These are phyloP conservation scores for Phylloscopus whistleri DNA, from an alignment of 2,113 vertebrate species.

Conservation along the genomic window DNA sequence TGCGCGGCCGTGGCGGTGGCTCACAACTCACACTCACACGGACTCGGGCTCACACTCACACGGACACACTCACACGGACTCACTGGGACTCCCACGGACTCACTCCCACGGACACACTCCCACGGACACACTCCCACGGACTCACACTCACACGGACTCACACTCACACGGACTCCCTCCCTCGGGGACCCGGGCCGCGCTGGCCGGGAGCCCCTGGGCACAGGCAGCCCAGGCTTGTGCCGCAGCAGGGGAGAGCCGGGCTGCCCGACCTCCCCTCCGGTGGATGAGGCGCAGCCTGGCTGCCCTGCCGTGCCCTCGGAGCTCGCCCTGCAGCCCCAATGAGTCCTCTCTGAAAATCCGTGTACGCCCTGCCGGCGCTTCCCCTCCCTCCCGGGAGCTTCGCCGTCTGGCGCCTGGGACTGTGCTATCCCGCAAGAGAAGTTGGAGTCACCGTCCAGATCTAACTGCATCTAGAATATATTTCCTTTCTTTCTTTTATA, in stretches of 20 bases:
- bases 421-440: not conserved
- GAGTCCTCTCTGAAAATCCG: not conserved
- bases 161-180: not conserved
- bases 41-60: not conserved
- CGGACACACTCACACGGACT: not conserved
- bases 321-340: accelerated
- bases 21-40: too few relatives aligned
- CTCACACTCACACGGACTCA: not conserved
- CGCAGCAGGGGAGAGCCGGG: accelerated
- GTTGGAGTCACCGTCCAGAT: not conserved
- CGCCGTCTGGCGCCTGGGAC: not conserved
- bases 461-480: not conserved
- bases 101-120: not conserved
- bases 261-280: accelerated
- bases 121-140: not conserved
- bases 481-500: conserved; percentile 61
- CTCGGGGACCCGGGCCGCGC: accelerated
- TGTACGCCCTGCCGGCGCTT: accelerated
- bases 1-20: not conserved
- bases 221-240: not conserved
- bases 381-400: not conserved
- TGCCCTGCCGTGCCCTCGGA: not conserved
- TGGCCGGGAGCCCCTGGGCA: not conserved
- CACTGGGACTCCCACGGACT: too few relatives aligned
- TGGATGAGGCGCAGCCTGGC: not conserved